Evolutionary conservation across 2,888 invertebrate genomes (phyloP).

Genomic region (Zhuqinia jingwanae): DNA sequence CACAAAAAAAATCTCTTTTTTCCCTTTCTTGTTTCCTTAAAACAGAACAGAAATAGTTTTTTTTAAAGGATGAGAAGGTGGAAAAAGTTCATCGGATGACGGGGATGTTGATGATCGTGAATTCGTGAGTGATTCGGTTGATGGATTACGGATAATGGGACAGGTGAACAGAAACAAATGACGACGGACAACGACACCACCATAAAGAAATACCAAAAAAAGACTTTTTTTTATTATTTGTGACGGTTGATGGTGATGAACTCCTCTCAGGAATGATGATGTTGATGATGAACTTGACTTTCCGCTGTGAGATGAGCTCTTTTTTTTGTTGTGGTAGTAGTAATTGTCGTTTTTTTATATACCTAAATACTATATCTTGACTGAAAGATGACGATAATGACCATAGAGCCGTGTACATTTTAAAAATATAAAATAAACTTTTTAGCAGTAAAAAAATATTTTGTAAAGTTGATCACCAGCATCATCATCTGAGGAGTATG

Average conservation of each 20-base stretch:
- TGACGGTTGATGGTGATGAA: not conserved
- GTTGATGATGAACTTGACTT: not conserved
- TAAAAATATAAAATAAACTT: not conserved
- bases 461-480: not conserved
- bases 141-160: slow-evolving; percentile 38
- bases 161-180: slow-evolving; percentile 36
- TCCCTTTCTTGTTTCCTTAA: too few relatives aligned
- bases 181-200: slow-evolving; percentile 46
- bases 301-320: not conserved
- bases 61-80: too few relatives aligned
- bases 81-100: not conserved
- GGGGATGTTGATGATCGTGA: too few relatives aligned
- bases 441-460: too few relatives aligned
- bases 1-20: too few relatives aligned
- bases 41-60: too few relatives aligned
- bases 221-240: not conserved
- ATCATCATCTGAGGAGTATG: not conserved
- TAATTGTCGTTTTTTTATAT: too few relatives aligned
- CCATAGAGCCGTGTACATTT: slow-evolving; percentile 52
- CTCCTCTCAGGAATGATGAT: too few relatives aligned
- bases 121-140: slow-evolving; percentile 27
- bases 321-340: not conserved
- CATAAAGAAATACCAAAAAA: not conserved
- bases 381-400: slow-evolving; percentile 15
- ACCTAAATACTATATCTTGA: too few relatives aligned